phyloP scores from a whole-genome alignment of 2,888 invertebrate genomes.

The Chloroclystis v-ata region DNA sequence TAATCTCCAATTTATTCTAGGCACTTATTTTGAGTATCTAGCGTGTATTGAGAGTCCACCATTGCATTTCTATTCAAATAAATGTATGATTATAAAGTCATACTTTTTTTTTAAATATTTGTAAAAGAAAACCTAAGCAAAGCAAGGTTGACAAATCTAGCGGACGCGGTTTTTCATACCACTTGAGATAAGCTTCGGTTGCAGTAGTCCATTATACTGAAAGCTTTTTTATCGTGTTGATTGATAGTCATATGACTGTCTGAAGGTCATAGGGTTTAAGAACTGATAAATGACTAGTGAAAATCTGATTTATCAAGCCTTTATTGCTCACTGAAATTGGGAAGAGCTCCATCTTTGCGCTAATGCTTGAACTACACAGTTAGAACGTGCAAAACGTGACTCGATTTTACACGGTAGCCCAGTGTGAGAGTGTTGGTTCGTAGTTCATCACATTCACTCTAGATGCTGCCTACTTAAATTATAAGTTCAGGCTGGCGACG shows the following conservation, averaged over 20 bases:
- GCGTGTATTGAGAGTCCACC: no score
- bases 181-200: slow-evolving; percentile 51
- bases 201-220: slow-evolving; percentile 68
- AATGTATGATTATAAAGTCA: no score
- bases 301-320: neutral
- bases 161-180: slow-evolving; percentile 22
- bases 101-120: no score
- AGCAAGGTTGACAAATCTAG: neutral
- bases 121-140: neutral
- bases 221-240: slow-evolving; percentile 66
- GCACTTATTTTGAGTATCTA: no score
- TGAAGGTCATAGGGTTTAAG: slow-evolving; percentile 25
- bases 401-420: no score
- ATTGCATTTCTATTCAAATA: no score
- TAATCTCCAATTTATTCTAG: no score
- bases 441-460: no score
- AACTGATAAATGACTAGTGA: neutral
- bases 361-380: neutral
- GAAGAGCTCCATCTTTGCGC: no score
- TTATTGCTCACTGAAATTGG: neutral
- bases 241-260: slow-evolving; percentile 31
- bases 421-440: no score
- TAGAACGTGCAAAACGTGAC: neutral
- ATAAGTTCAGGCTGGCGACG: no score
- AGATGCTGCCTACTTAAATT: no score